phyloP scores from a whole-genome alignment of 2,888 invertebrate genomes.

The Ecliptopera silaceata region DNA sequence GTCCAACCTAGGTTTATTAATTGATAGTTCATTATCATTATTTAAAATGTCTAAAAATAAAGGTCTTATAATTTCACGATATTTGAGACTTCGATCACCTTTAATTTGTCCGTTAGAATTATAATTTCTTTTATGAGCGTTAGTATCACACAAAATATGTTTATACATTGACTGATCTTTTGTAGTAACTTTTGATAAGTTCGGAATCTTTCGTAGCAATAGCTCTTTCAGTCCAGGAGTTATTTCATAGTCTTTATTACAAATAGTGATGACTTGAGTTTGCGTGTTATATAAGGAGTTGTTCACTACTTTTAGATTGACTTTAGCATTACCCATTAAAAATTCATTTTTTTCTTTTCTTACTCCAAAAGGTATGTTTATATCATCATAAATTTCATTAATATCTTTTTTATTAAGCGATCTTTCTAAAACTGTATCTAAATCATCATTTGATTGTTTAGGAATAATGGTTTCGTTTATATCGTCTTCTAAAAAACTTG shows the following conservation, averaged over 20 bases:
- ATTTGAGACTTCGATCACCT: constrained; percentile 5
- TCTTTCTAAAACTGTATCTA: background rate
- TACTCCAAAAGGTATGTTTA: background rate
- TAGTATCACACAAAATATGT: too few species aligned
- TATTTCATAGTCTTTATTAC: too few species aligned
- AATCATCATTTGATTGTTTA: background rate
- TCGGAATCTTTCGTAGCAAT: too few species aligned
- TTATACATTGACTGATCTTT: too few species aligned
- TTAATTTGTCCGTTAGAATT: too few species aligned
- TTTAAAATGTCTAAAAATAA: background rate
- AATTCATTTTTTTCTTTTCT: background rate
- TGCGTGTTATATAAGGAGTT: too few species aligned
- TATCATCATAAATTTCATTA: background rate
- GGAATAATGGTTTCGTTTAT: background rate
- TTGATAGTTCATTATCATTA: background rate
- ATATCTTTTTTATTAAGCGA: background rate
- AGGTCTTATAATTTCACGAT: background rate
- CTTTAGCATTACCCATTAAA: background rate
- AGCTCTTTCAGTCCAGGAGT: too few species aligned
- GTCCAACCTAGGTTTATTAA: background rate
- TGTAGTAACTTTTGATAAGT: too few species aligned
- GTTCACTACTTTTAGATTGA: too few species aligned
- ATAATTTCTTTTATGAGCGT: too few species aligned
- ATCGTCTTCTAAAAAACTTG: background rate
- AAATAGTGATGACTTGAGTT: too few species aligned